phyloP scores from a whole-genome alignment of 1,140 invertebrate genomes.

The Acromyrmex charruanus region DNA sequence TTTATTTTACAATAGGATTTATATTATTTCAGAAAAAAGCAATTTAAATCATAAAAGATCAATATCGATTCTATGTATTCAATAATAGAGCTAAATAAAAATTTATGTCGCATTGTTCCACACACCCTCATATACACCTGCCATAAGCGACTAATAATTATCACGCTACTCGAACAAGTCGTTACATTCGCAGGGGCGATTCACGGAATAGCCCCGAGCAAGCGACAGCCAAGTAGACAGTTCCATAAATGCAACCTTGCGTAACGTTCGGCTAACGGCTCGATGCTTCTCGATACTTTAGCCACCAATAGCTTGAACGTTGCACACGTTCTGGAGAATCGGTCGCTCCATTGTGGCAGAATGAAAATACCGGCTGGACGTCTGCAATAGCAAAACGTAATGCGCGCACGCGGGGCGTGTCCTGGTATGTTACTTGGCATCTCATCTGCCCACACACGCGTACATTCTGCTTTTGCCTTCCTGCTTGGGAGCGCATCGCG shows the following conservation, averaged over 20 bases:
- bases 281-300: constrained; percentile 37
- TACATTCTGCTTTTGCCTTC: constrained; percentile 52
- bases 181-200: constrained; percentile 34
- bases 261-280: constrained; percentile 37
- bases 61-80: background rate
- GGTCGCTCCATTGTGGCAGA: background rate
- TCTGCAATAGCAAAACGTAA: constrained; percentile 31
- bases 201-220: constrained; percentile 32
- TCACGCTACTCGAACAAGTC: background rate
- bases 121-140: background rate
- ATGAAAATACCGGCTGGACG: constrained; percentile 34
- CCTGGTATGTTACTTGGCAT: constrained; percentile 59
- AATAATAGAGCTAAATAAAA: background rate
- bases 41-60: background rate
- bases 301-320: background rate
- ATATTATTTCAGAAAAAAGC: background rate
- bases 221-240: constrained; percentile 20
- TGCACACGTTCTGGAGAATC: background rate
- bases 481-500: constrained; percentile 45
- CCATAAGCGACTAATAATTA: constrained; percentile 13
- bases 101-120: background rate
- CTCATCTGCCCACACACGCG: constrained; percentile 70
- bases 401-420: constrained; percentile 57
- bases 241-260: constrained; percentile 41
- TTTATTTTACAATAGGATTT: background rate